phyloP scores from a whole-genome alignment of 2,888 invertebrate species.

The Chrysolina haemoptera region DNA sequence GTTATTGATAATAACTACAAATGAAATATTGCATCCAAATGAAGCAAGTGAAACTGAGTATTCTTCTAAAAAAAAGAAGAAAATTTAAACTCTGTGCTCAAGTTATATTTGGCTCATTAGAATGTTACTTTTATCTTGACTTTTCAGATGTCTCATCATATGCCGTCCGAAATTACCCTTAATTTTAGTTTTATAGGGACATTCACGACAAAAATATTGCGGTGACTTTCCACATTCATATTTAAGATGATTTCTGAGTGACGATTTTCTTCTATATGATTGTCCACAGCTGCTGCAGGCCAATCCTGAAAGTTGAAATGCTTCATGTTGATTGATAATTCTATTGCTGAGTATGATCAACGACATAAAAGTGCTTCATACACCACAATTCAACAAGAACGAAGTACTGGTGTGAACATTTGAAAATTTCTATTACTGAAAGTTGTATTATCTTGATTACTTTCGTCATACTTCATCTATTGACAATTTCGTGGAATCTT shows the following conservation, averaged over 20 bases:
- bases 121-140: neutral
- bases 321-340: neutral
- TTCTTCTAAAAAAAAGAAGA: too few species aligned
- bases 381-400: too few species aligned
- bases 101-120: neutral
- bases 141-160: neutral
- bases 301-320: constrained; percentile 16
- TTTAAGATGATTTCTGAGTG: constrained; percentile 45
- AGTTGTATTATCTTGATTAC: too few species aligned
- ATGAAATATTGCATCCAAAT: too few species aligned
- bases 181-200: constrained; percentile 13
- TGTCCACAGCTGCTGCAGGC: constrained; percentile 29
- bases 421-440: too few species aligned
- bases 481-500: too few species aligned
- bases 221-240: constrained; percentile 45
- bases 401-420: too few species aligned
- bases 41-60: too few species aligned
- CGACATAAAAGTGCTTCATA: neutral
- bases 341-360: neutral
- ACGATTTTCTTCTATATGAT: constrained; percentile 36
- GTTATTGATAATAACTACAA: too few species aligned
- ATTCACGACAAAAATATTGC: constrained; percentile 4
- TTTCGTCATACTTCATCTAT: too few species aligned
- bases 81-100: too few species aligned
- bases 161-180: constrained; percentile 15